Base-by-base conservation (phyloP, 2,113 vertebrate species). In the Perca flavescens region DNA sequence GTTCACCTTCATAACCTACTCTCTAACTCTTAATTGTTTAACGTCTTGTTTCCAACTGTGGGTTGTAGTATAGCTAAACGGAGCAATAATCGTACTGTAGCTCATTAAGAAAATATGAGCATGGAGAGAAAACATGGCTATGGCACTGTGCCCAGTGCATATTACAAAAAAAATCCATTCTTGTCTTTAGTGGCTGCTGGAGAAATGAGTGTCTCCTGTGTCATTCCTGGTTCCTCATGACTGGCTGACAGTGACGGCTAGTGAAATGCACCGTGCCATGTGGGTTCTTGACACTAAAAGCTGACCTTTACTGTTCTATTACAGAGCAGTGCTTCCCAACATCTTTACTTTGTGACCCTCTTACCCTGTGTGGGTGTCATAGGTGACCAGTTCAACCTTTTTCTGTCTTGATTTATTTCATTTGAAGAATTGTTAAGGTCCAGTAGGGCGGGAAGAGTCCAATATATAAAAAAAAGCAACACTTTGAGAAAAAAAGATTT, bases 21-120 rank as follows among this genome's bases (percentile, higher is more conserved):
- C 4, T 31, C 36, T 25, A 54, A 57, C 11, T 31, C 4, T 28
- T 7, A 28, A 61, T 11, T 28, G 16, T 70, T 69, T 25, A 28
- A 34, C 34, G 1, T 70, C 47, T 25, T 68, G 54, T 50, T 57
- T 54, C 25, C 52, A 46, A 2, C 34, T 67, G 16, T 34, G 50
- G 54, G 21, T 57, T 60, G 34, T n/a, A 25, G 6, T 43, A 31
- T 28, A 19, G 28, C 56, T 78, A 31, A 71, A 78, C 34, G 0
- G 17, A 65, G 11, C 31, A 57, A 63, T 52, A 79, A 66, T 52
- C 25, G 6, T 34, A 34, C 34, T 34, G 40, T 13, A 54, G 73
- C 58, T 71, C 68, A 85, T 87, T 83, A 80, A 85, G 43, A 83
- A 77, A 77, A 77, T 60, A 58, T 65, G 76, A 83, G 52, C 36